phyloP scores from a whole-genome alignment of 2,797 vertebrate species.

The Bovichtus variegatus region DNA sequence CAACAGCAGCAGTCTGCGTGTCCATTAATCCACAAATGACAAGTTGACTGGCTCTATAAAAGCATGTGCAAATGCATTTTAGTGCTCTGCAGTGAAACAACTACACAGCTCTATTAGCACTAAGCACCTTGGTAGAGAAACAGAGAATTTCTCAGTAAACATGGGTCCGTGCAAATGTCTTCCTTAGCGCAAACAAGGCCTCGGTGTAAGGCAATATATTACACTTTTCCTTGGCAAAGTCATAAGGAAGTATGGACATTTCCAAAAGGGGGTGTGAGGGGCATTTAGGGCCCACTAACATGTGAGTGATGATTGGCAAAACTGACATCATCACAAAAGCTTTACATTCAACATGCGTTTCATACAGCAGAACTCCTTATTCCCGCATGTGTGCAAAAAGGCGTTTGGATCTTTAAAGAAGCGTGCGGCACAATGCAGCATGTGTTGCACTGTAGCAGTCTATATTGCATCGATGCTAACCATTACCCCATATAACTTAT shows the following conservation, averaged over 20 bases:
- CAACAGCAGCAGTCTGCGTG: constrained; percentile 7
- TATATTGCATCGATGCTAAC: background rate
- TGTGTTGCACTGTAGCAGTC: background rate
- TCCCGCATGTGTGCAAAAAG: background rate
- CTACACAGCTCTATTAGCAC: constrained; percentile 1
- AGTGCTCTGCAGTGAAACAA: constrained; percentile 8
- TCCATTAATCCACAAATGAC: constrained; percentile 20
- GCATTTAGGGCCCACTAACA: background rate
- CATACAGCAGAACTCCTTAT: background rate
- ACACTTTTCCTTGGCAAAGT: constrained; percentile 32
- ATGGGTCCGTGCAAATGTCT: constrained; percentile 16
- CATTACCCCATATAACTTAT: constrained; percentile 4
- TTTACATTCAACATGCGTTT: background rate
- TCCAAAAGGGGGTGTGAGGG: background rate
- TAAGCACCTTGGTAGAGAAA: constrained; percentile 13
- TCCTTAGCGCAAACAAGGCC: constrained; percentile 28
- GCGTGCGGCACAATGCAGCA: background rate
- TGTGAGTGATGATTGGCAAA: constrained; percentile 3
- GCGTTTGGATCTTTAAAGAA: background rate
- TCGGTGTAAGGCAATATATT: constrained; percentile 36
- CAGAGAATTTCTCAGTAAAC: constrained; percentile 12
- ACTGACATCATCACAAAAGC: constrained; percentile 3
- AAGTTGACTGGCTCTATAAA: constrained; percentile 4
- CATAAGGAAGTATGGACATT: constrained; percentile 17
- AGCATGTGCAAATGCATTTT: constrained; percentile 14